Conservation (phyloP, 1,140 invertebrate species). For the Caenorhabditis brenneri region DNA sequence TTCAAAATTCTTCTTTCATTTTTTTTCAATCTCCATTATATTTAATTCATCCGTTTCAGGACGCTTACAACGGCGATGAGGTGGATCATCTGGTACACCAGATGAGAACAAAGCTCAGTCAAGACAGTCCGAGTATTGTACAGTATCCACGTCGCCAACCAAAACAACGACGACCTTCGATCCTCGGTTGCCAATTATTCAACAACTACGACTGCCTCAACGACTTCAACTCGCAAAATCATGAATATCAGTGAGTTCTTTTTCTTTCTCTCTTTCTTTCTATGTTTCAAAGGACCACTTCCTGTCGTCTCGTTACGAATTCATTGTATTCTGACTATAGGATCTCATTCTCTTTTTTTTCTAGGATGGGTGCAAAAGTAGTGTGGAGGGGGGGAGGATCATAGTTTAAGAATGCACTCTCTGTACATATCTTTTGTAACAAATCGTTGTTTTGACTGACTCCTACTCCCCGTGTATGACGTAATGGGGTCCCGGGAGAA, state of each 20-base stretch:
- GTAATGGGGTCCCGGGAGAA: conserved; percentile 17
- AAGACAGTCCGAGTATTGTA: neutral
- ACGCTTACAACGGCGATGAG: conserved; percentile 46
- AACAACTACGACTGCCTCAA: conserved; percentile 3
- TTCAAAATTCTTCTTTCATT: too few species aligned
- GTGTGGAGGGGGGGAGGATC: neutral
- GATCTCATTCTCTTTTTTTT: neutral
- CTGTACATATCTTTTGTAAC: neutral
- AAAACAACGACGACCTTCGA: conserved; percentile 3
- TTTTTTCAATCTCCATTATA: neutral
- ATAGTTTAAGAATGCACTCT: neutral
- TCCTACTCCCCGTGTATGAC: neutral
- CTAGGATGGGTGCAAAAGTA: neutral
- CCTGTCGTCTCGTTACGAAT: conserved; percentile 13
- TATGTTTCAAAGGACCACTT: neutral
- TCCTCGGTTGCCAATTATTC: conserved; percentile 7
- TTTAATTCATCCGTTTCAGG: neutral
- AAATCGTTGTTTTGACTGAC: neutral
- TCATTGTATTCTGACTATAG: conserved; percentile 32
- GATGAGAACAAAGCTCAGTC: conserved; percentile 46
- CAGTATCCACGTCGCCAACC: neutral
- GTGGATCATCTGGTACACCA: conserved; percentile 47
- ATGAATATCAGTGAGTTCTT: conserved; percentile 31
- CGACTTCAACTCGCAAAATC: conserved; percentile 36
- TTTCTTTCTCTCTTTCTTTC: neutral